Conservation (phyloP, 2,797 vertebrate genomes). For the Helicolenus hilgendorfi region DNA sequence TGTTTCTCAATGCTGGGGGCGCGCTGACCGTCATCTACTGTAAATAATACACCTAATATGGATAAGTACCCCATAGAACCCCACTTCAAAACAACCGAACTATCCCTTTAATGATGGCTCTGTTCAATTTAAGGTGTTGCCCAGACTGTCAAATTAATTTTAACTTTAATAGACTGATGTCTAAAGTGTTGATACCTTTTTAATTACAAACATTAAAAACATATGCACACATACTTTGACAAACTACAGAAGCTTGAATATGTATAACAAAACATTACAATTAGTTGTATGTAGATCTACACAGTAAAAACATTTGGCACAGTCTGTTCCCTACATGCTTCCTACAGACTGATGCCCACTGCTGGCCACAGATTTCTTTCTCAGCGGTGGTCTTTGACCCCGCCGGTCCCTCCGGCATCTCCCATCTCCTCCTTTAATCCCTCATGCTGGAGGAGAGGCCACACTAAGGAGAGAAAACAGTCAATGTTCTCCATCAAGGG, state of each 20-base stretch:
- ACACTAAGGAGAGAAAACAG: slow-evolving; percentile 46
- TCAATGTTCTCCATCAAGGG: slow-evolving; percentile 62
- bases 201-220: not conserved
- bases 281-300: not conserved
- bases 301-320: not conserved
- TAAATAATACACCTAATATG: too few relatives aligned
- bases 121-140: not conserved
- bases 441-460: slow-evolving; percentile 50
- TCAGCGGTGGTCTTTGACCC: slow-evolving; percentile 42
- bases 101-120: too few relatives aligned
- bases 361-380: slow-evolving; percentile 36
- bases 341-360: slow-evolving; percentile 37
- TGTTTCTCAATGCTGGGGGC: too few relatives aligned
- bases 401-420: slow-evolving; percentile 32
- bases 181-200: not conserved
- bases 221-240: not conserved
- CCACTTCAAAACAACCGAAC: too few relatives aligned
- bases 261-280: not conserved
- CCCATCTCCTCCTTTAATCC: slow-evolving; percentile 49
- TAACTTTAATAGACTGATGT: not conserved
- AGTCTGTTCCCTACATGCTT: slow-evolving; percentile 5
- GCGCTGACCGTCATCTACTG: accelerated
- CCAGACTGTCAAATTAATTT: not conserved
- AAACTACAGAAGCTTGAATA: not conserved
- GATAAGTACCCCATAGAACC: too few relatives aligned